phyloP scores from a whole-genome alignment of 2,113 vertebrate genomes.

The Onychostruthus taczanowskii region DNA sequence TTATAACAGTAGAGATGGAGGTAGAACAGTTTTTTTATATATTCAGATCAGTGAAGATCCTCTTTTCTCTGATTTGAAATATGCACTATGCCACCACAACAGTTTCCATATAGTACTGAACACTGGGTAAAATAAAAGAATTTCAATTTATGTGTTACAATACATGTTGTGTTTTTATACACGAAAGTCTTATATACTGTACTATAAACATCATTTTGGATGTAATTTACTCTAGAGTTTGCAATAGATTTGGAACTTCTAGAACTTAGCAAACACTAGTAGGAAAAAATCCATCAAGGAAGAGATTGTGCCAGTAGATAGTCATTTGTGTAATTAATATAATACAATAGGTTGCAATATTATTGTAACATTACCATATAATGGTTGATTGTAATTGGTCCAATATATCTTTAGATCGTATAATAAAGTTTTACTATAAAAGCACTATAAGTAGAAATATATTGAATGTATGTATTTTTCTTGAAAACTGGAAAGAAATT shows the following conservation, averaged over 20 bases:
- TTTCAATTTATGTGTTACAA: neutral
- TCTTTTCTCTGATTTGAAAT: neutral
- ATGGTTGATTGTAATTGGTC: neutral
- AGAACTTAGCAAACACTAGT: neutral
- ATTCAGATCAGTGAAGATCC: neutral
- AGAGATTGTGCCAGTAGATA: neutral
- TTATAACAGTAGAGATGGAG: neutral
- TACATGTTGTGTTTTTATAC: neutral
- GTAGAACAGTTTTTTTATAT: neutral
- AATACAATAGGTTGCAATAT: neutral
- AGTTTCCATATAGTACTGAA: neutral
- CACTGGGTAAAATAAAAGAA: neutral
- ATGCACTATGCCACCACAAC: neutral
- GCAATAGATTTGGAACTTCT: neutral
- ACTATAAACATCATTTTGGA: neutral
- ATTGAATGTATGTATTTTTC: neutral
- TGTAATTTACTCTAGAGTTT: neutral
- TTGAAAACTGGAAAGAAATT: constrained; percentile 34
- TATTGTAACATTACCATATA: neutral
- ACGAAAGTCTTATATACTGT: neutral
- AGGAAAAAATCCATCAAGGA: neutral
- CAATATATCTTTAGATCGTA: neutral
- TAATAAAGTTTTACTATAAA: neutral
- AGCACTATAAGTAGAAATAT: neutral
- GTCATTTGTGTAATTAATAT: neutral